Percentiles rank a stretch among this genome's conserved stretches.
Conservation (phyloP, 2,113 vertebrate genomes). For the Lamprotornis superbus region DNA sequence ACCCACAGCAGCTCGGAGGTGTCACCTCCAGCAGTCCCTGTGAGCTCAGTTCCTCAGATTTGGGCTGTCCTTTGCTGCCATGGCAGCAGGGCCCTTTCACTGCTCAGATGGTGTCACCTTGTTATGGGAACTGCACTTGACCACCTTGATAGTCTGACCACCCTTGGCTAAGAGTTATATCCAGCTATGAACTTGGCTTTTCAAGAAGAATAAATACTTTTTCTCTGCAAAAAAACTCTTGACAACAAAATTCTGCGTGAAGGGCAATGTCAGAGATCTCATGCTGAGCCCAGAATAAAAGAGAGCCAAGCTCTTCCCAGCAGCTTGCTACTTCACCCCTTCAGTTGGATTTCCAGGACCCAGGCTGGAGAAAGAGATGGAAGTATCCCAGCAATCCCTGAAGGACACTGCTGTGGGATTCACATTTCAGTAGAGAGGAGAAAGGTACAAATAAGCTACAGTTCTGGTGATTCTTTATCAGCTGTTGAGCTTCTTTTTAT, state of each 20-base stretch:
- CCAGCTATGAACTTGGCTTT: not conserved
- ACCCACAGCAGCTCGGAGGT: rapidly evolving
- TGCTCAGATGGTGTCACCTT: not conserved
- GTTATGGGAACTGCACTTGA: not conserved
- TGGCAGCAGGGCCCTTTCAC: not conserved
- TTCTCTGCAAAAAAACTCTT: not conserved
- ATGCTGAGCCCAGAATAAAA: not conserved
- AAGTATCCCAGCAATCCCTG: not conserved
- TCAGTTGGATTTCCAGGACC: not conserved
- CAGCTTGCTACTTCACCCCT: not conserved
- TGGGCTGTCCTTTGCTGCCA: not conserved
- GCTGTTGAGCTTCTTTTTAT: not conserved
- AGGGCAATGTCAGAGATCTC: not conserved
- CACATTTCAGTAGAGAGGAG: not conserved
- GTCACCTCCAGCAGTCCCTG: not conserved
- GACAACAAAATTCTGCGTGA: not conserved
- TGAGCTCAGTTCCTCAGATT: not conserved
- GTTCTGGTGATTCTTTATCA: not conserved
- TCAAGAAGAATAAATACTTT: not conserved
- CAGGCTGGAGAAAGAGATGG: not conserved
- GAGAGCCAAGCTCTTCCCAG: not conserved
- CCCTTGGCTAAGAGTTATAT: not conserved
- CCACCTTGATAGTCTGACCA: not conserved
- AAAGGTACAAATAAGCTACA: not conserved
- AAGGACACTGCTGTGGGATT: not conserved